Base-by-base conservation (phyloP, 2,113 vertebrate genomes). In the Nothocercus nigrocapillus region DNA sequence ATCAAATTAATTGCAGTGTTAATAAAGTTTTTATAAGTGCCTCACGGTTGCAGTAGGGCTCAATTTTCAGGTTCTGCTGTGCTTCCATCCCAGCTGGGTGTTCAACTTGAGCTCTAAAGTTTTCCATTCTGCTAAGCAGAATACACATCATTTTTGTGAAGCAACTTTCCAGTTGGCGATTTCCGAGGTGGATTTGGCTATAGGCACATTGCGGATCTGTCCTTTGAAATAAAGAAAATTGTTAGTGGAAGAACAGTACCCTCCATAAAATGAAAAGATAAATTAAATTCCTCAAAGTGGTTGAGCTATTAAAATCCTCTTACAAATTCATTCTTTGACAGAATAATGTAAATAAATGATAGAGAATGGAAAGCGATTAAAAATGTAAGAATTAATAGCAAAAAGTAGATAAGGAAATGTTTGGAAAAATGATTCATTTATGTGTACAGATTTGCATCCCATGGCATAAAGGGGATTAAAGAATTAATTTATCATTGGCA, bases 371-470 rank as follows among this genome's bases (percentile, higher is more conserved):
- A 78, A 88, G 8, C 9, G 79, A 91, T 79, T 89, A 53, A 84
- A 90, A 88, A 77, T 84, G 25, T 73, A 86, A 89, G 62, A 94
- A 92, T 85, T 90, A 89, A 75, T 85, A 73, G 45, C n/a, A 77
- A 87, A 90, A 92, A 63, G 15, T 27, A 95, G 66, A 63, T 77
- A 85, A 91, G 58, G 36, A 80, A 88, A 47, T 84, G 21, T 38
- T 88, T 58, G 59, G 42, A 81, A 54, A 63, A 38, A 12, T 32
- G 36, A 17, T 63, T 63, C 34, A 88, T 88, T 88, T 82, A 22
- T 44, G 44, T 84, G 40, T 82, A 61, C 64, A 95, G 80, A 84
- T 94, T 94, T 78, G 30, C 56, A 86, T 94, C 47, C 75, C 54
- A 40, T 56, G 62, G 40, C 19, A 45, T 62, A 73, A 66, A 77